Evolutionary conservation across 2,113 vertebrate genomes (phyloP), one percentile per base, ranked within the genome.

Genomic region (Camelus bactrianus): DNA sequence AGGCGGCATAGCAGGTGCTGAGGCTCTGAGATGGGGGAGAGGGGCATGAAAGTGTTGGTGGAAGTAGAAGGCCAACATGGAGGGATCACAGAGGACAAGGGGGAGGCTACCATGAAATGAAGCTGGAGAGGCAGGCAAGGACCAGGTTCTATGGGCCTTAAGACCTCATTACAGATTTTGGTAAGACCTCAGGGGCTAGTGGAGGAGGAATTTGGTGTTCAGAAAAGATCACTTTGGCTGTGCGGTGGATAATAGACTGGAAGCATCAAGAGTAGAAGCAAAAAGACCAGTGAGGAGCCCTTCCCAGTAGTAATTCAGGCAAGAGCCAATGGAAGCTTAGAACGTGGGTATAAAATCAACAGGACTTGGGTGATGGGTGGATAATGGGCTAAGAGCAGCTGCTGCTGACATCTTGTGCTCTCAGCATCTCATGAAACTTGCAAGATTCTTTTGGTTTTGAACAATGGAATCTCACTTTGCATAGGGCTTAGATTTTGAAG

Each of bases 401-500:
- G 97, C 91, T 67, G 91, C 91, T 69, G 94, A 95, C 97, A 96
- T 89, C 91, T 58, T 97, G 92, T 77, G 89, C 91, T 94, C 96
- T 89, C 85, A n/a, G 89, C 73, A 6, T 58, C 97, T 96, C 97
- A 94, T 93, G 75, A 96, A 97, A 97, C 79, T 89, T 96, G 72
- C 94, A 96, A 94, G 81, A 60, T 96, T 95, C 93, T 89, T 97
- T 96, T 95, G 72, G 95, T 95, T 97, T 96, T 62, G 89, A 96
- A 96, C 95, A 97, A 93, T 79, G 85, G 88, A 95, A 92, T 96
- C 94, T 96, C 93, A 84, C 94, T 96, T 95, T 73, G 69, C 82
- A 72, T 3, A 13, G 35, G 75, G 93, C 86, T 75, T 73, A 85
- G 94, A 91, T 72, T 92, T 80, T 82, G 70, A 97, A 94, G 62